A percentile compares a stretch with the other conserved stretches of the same genome.
phyloP scores from a whole-genome alignment of 2,888 invertebrate species.

The Athripsodes cinereus region DNA sequence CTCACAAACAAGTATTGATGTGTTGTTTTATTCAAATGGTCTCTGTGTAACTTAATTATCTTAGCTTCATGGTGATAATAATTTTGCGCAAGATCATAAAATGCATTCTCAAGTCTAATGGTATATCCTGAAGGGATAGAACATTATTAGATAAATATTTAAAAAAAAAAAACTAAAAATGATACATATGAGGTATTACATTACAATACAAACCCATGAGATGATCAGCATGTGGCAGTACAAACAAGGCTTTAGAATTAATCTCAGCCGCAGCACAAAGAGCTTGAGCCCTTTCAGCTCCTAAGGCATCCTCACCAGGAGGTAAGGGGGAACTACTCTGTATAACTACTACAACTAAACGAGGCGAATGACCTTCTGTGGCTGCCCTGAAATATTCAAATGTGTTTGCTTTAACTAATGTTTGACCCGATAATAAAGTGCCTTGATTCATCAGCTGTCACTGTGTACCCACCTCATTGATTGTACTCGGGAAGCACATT shows the following conservation, averaged over 20 bases:
- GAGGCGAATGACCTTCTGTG: constrained; percentile 65
- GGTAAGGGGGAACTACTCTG: constrained; percentile 78
- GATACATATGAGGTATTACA: neutral
- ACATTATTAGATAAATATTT: constrained; percentile 12
- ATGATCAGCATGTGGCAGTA: constrained; percentile 87
- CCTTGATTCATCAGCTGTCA: no score
- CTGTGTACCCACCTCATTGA: constrained; percentile 67
- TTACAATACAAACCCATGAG: constrained; percentile 47
- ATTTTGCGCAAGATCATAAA: constrained; percentile 86
- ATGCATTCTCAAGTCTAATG: constrained; percentile 82
- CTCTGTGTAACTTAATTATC: constrained; percentile 80
- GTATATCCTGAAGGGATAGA: constrained; percentile 44
- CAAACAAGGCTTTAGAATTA: constrained; percentile 86
- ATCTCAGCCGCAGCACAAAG: constrained; percentile 89
- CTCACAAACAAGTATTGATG: constrained; percentile 91
- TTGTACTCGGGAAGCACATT: constrained; percentile 87
- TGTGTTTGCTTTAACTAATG: no score
- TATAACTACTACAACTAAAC: constrained; percentile 83
- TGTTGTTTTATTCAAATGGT: constrained; percentile 83
- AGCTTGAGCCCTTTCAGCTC: constrained; percentile 85
- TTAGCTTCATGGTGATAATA: constrained; percentile 89
- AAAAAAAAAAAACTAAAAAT: neutral
- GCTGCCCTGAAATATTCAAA: constrained; percentile 49
- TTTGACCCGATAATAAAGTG: no score
- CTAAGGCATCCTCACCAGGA: constrained; percentile 74